These are phyloP conservation scores for Hapalemur alaotrensis DNA, from an alignment of 2,797 vertebrate genomes.

Conservation along the genomic window DNA sequence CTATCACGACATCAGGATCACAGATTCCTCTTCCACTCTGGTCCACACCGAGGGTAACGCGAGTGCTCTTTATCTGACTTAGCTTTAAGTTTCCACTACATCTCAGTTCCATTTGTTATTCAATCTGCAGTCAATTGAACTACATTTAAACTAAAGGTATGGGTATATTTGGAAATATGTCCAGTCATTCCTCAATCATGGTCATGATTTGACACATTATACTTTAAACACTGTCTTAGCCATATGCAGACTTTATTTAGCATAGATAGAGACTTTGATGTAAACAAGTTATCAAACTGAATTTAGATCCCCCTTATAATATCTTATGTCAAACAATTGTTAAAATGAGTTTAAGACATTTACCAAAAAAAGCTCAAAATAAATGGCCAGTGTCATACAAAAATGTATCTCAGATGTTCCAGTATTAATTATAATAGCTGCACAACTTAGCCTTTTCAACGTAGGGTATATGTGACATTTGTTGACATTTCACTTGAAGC, in stretches of 20 bases:
- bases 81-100: slow-evolving; percentile 67
- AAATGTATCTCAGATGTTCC: not conserved
- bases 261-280: slow-evolving; percentile 3
- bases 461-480: not conserved
- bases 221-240: slow-evolving; percentile 14
- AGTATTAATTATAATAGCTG: not conserved
- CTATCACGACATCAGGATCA: slow-evolving; percentile 49
- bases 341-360: slow-evolving; percentile 27
- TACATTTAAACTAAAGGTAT: slow-evolving; percentile 36
- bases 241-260: not conserved
- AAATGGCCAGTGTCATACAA: slow-evolving; percentile 32
- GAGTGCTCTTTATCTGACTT: slow-evolving; percentile 62
- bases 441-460: not conserved
- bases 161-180: slow-evolving; percentile 46
- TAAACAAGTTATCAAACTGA: slow-evolving; percentile 18
- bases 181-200: slow-evolving; percentile 30
- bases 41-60: slow-evolving; percentile 57
- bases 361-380: slow-evolving; percentile 48
- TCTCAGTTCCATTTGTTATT: slow-evolving; percentile 72
- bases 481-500: slow-evolving; percentile 6
- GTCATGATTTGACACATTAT: slow-evolving; percentile 36
- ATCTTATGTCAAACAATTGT: not conserved
- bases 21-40: slow-evolving; percentile 52
- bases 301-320: not conserved
- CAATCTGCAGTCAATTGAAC: slow-evolving; percentile 65